phyloP scores from a whole-genome alignment of 2,113 vertebrate genomes.

The Ceuthmochares aereus region DNA sequence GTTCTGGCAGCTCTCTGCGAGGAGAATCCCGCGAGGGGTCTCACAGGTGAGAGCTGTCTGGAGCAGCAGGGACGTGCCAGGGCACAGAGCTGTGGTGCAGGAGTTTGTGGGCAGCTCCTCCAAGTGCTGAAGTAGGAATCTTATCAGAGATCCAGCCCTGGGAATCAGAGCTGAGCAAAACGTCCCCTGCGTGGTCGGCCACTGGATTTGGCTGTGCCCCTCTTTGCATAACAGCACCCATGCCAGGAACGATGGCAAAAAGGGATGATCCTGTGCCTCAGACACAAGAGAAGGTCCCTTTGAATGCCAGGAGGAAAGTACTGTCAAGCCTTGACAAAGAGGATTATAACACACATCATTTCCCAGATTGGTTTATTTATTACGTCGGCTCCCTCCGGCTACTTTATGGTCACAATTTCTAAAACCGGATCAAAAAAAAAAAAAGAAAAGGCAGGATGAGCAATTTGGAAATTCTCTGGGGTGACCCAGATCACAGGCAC shows the following conservation, averaged over 20 bases:
- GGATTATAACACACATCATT: too few relatives aligned
- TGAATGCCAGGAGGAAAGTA: fast-evolving
- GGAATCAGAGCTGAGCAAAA: neutral
- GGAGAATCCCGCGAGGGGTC: neutral
- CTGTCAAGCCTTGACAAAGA: neutral
- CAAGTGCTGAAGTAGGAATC: neutral
- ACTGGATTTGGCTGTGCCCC: fast-evolving
- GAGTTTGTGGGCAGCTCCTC: neutral
- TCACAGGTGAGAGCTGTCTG: neutral
- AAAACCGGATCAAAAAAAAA: neutral
- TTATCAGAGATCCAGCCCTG: neutral
- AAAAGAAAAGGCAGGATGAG: neutral
- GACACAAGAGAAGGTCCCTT: neutral
- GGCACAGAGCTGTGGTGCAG: fast-evolving
- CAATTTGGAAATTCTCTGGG: neutral
- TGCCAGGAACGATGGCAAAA: fast-evolving
- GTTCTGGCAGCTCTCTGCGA: neutral
- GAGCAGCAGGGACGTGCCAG: neutral
- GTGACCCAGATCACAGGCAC: fast-evolving
- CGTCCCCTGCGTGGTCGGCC: fast-evolving
- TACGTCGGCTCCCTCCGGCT: neutral
- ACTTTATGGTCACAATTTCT: neutral
- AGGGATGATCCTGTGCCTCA: neutral
- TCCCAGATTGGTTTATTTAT: neutral
- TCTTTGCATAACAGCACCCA: neutral